Evolutionary conservation across 2,888 invertebrate genomes (phyloP).

Genomic region (Heliconius ismenius): DNA sequence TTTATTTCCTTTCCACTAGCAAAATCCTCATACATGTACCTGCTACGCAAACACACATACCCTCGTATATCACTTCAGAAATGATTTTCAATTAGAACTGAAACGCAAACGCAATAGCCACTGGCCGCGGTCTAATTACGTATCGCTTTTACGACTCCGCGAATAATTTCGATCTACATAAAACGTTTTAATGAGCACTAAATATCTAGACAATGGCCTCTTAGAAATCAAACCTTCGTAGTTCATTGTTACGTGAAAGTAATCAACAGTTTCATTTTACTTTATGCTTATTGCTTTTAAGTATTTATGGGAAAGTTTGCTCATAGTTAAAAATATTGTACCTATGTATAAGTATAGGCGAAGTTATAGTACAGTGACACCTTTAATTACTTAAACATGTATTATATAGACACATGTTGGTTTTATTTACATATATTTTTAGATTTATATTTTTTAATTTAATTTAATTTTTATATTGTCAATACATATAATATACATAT

Average conservation of each 20-base stretch:
- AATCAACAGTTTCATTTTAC: constrained; percentile 26
- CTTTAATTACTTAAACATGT: too few relatives aligned
- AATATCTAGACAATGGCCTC: constrained; percentile 54
- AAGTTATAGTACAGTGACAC: neutral
- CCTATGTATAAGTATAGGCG: neutral
- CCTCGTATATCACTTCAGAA: constrained; percentile 15
- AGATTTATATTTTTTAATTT: too few relatives aligned
- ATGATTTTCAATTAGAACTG: constrained; percentile 38
- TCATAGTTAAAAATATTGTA: neutral
- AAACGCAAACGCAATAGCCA: constrained; percentile 45
- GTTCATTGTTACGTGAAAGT: constrained; percentile 28
- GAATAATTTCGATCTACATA: constrained; percentile 56
- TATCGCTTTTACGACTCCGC: constrained; percentile 50
- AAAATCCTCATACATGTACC: neutral
- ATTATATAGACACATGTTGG: too few relatives aligned
- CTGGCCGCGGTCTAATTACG: constrained; percentile 54
- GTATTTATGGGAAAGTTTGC: constrained; percentile 15
- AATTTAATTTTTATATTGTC: too few relatives aligned
- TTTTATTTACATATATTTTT: too few relatives aligned
- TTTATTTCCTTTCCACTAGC: neutral
- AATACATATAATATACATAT: too few relatives aligned
- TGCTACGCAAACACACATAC: neutral
- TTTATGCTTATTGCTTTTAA: constrained; percentile 12
- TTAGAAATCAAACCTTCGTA: constrained; percentile 43
- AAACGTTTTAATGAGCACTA: constrained; percentile 58